Conservation (phyloP, 2,113 vertebrate genomes). For the Lanius collurio region DNA sequence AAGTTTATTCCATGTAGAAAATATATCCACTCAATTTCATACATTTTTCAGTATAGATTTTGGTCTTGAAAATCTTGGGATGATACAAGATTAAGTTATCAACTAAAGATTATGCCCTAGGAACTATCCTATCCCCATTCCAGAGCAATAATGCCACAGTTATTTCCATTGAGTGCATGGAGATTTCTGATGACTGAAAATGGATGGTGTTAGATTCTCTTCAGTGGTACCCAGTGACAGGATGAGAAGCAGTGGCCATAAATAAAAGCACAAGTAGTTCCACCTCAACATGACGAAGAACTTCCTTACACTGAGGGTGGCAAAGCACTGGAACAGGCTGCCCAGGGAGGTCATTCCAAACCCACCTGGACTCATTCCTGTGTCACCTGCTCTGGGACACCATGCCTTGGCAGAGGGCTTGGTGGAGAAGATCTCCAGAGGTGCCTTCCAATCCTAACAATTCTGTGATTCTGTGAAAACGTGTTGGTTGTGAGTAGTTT, state of each 20-base stretch:
- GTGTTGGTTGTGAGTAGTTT: background rate
- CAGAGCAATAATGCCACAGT: background rate
- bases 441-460: background rate
- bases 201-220: background rate
- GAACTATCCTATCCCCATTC: background rate
- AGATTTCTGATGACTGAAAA: background rate
- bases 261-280: background rate
- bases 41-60: background rate
- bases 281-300: background rate
- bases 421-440: background rate
- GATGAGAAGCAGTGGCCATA: background rate
- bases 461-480: background rate
- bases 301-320: background rate
- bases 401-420: background rate
- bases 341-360: background rate
- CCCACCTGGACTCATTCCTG: accelerated
- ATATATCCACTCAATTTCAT: background rate
- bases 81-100: background rate
- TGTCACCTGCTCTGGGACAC: background rate
- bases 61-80: background rate
- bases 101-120: background rate
- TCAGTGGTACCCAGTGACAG: background rate
- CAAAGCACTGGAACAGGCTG: background rate
- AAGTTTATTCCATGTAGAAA: background rate
- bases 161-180: background rate